phyloP scores from a whole-genome alignment of 2,888 invertebrate genomes.

The Actias luna region DNA sequence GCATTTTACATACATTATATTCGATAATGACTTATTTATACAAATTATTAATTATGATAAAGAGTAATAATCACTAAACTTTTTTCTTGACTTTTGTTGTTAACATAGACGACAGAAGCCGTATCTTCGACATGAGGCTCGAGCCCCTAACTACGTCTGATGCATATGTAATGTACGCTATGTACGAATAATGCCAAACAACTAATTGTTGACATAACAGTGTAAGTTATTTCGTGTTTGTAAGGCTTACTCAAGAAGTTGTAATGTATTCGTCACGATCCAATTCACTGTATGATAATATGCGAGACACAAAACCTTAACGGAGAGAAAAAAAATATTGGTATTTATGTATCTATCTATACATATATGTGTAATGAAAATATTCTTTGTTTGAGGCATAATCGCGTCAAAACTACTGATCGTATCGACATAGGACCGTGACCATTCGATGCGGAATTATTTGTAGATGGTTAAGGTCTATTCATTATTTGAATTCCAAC shows the following conservation, averaged over 20 bases:
- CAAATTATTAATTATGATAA: neutral
- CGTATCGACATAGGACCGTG: too few relatives aligned
- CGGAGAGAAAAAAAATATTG: neutral
- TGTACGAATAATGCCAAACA: slow-evolving; percentile 15
- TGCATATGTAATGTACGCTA: slow-evolving; percentile 19
- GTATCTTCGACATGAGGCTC: neutral
- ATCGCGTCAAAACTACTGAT: too few relatives aligned
- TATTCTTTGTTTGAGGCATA: too few relatives aligned
- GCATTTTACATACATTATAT: too few relatives aligned
- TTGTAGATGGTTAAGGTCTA: too few relatives aligned
- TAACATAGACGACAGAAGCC: neutral
- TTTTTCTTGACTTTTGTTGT: neutral
- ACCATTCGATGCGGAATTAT: too few relatives aligned
- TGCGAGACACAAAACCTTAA: neutral
- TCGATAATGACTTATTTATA: slow-evolving; percentile 5
- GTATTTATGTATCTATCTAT: too few relatives aligned
- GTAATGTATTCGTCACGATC: neutral
- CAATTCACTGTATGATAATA: neutral
- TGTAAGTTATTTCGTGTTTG: slow-evolving; percentile 30
- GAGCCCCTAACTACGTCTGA: neutral
- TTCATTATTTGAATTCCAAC: too few relatives aligned
- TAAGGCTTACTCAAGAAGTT: neutral
- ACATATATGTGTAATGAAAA: too few relatives aligned
- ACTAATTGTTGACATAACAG: slow-evolving; percentile 30
- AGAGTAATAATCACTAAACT: slow-evolving; percentile 2